Conservation (phyloP, 2,113 vertebrate genomes). For the Polypterus bichir region DNA sequence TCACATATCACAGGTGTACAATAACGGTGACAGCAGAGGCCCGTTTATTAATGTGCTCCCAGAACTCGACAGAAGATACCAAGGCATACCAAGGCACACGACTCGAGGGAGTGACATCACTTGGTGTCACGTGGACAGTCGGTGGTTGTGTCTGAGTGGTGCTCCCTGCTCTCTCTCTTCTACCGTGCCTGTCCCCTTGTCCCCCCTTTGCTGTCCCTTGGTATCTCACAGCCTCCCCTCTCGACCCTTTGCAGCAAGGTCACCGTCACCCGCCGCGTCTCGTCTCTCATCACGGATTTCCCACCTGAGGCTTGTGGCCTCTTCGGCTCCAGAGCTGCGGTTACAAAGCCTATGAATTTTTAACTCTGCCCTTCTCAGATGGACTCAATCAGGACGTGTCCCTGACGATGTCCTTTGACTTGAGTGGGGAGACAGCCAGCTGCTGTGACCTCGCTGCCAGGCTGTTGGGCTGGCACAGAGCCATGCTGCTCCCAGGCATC, state of each 20-base stretch:
- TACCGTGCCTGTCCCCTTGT: not conserved
- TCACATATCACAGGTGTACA: too few relatives aligned
- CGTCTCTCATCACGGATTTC: not conserved
- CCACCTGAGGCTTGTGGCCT: not conserved
- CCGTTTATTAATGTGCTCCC: too few relatives aligned
- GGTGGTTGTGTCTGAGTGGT: not conserved
- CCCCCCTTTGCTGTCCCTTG: not conserved
- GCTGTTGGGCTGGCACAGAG: not conserved
- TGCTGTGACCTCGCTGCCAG: not conserved
- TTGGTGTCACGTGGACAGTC: too few relatives aligned
- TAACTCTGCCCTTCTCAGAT: not conserved
- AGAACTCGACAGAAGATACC: too few relatives aligned
- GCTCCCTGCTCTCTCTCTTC: not conserved
- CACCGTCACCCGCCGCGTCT: not conserved
- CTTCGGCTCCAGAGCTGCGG: not conserved
- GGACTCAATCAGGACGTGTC: too few relatives aligned
- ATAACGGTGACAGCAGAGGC: too few relatives aligned
- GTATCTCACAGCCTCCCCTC: not conserved
- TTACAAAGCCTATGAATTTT: slow-evolving; percentile 3
- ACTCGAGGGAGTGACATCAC: too few relatives aligned
- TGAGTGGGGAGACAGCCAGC: too few relatives aligned
- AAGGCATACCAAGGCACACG: too few relatives aligned
- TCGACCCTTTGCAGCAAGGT: not conserved
- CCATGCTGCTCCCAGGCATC: not conserved
- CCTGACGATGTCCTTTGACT: too few relatives aligned